Evolutionary conservation across 2,888 invertebrate genomes (phyloP).

Genomic region (Limnephilus lunatus): DNA sequence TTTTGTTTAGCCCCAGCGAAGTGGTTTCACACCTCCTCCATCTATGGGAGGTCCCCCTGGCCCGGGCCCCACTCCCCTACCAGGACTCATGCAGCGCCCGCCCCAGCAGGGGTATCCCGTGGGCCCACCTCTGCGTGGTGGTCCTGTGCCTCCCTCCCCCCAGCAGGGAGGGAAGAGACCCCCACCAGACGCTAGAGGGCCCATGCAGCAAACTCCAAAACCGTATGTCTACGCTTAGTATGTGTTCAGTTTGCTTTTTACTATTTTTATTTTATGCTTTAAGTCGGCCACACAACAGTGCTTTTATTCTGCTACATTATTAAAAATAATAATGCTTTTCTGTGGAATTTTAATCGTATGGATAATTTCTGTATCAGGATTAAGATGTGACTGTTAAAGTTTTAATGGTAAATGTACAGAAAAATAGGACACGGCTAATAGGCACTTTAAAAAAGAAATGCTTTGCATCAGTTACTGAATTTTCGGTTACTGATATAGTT

Average conservation of each 20-base stretch:
- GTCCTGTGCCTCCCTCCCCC: constrained; percentile 78
- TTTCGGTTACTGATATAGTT: no score
- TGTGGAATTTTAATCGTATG: neutral
- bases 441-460: no score
- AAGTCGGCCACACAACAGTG: constrained; percentile 63
- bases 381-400: no score
- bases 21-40: constrained; percentile 83
- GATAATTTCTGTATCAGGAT: neutral
- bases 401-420: no score
- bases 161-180: constrained; percentile 79
- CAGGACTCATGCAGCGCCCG: constrained; percentile 79
- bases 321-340: neutral
- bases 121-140: constrained; percentile 77
- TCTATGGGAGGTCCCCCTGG: constrained; percentile 73
- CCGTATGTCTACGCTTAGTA: constrained; percentile 72
- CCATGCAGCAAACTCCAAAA: constrained; percentile 81
- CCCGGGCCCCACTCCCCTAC: constrained; percentile 72
- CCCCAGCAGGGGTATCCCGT: constrained; percentile 74
- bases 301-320: neutral
- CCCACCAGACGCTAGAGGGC: constrained; percentile 78
- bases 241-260: constrained; percentile 61
- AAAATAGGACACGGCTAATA: no score
- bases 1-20: constrained; percentile 76
- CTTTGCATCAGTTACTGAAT: no score
- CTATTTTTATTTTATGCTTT: constrained; percentile 61